Evolutionary conservation across 1,140 invertebrate species (phyloP), one percentile per base, ranked within the genome.

Genomic region (Carcinoscorpius rotundicauda): DNA sequence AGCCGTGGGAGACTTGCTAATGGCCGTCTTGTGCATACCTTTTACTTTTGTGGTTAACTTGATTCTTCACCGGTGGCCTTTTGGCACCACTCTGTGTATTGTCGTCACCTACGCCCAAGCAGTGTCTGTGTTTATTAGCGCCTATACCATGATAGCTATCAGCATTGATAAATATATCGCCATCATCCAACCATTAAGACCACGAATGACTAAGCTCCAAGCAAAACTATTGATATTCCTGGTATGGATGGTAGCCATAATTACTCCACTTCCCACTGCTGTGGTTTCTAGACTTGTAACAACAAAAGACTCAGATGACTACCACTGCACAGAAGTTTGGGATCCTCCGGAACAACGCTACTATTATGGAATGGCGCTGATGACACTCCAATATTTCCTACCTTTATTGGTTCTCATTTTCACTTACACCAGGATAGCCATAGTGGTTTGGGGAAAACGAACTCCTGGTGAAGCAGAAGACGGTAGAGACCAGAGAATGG

Each of bases 391-490:
- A 77, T 95, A 93, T 74, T 82, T 89, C 57, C 78, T 93, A 58
- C 92, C 92, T 0, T 78, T 93, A 58, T 72, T 81, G 4, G 87
- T 93, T n/a, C 81, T 96, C 3, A 78, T 92, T 49, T 89, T 88
- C 74, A 93, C 91, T 0, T 96, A 96, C 73, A 84, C 85, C 0
- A 82, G 87, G 58, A 94, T 96, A 52, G 89, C 87, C 0, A 78
- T 88, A n/a, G 86, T 87, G 8, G 88, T 95, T 29, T 95, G 91
- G 91, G 88, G 89, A 5, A 88, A 90, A 71, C 81, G 84, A 51
- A 84, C 87, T 1, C 90, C 89, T 0, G 90, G 90, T 0, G 89
- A 93, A 76, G 89, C 90, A 0, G 84, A 92, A 73, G 85, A 87
- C 69, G 82, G 81, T 11, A 76, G 91, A 57, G 89, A 94, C 76